These are phyloP conservation scores for Microctonus brassicae DNA, from an alignment of 2,888 invertebrate genomes.

Conservation along the genomic window DNA sequence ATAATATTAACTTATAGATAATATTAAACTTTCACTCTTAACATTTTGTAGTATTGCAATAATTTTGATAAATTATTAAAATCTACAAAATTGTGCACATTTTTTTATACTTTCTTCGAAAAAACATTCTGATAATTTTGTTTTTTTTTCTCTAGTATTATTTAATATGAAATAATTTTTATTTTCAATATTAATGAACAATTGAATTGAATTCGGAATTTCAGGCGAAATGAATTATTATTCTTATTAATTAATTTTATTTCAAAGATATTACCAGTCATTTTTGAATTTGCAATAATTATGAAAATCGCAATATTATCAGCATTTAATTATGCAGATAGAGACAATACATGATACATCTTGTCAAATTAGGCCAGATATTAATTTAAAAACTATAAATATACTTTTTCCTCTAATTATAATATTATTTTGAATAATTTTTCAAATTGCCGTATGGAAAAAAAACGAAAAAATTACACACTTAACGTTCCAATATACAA, in stretches of 20 bases:
- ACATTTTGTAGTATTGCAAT: not conserved
- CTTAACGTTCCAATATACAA: conserved; percentile 54
- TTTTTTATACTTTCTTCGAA: no score
- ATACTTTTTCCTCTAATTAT: conserved; percentile 35
- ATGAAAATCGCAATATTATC: not conserved
- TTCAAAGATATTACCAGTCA: not conserved
- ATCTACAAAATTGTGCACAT: not conserved
- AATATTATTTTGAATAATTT: conserved; percentile 16
- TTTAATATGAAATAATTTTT: not conserved
- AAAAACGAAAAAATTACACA: conserved; percentile 12
- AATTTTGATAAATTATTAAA: not conserved
- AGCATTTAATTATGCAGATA: not conserved
- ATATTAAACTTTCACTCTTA: not conserved
- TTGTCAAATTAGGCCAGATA: conserved; percentile 56
- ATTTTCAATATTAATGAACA: not conserved
- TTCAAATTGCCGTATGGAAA: conserved; percentile 30
- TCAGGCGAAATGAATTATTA: not conserved
- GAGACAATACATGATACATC: conserved; percentile 43
- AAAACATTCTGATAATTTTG: no score
- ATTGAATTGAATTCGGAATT: not conserved
- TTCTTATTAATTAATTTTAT: not conserved
- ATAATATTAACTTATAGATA: not conserved
- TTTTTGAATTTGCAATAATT: not conserved
- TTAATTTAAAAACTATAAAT: conserved; percentile 47
- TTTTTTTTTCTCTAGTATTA: no score